Evolutionary conservation across 2,888 invertebrate genomes (phyloP).

Genomic region (Conistra vaccinii): DNA sequence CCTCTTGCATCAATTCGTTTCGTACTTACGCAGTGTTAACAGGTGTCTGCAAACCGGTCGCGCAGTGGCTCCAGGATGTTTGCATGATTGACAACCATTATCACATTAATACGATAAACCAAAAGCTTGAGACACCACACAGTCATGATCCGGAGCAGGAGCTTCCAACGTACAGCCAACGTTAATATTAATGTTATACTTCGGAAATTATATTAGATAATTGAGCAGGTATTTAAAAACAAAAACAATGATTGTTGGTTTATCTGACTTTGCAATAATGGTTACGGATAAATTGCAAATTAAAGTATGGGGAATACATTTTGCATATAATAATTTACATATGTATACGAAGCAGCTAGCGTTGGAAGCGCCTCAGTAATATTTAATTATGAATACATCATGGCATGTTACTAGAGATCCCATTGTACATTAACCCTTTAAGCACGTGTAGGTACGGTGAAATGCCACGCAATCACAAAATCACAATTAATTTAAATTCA

Average conservation of each 20-base stretch:
- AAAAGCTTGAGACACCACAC: constrained; percentile 83
- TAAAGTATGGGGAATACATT: constrained; percentile 52
- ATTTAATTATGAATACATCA: constrained; percentile 69
- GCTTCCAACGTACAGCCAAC: constrained; percentile 74
- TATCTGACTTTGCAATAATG: constrained; percentile 66
- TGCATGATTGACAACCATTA: constrained; percentile 91
- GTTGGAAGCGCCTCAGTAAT: constrained; percentile 73
- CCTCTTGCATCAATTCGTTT: constrained; percentile 85
- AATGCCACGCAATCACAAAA: constrained; percentile 61
- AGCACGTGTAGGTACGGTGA: constrained; percentile 72
- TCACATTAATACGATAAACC: constrained; percentile 89
- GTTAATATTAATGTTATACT: constrained; percentile 15
- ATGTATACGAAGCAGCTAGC: constrained; percentile 58
- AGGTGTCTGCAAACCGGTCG: constrained; percentile 85
- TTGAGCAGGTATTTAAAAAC: background rate
- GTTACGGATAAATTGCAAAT: constrained; percentile 60
- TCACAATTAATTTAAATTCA: constrained; percentile 29
- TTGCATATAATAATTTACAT: constrained; percentile 35
- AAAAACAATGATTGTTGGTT: constrained; percentile 55
- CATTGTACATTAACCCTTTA: constrained; percentile 68
- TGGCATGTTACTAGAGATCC: constrained; percentile 64
- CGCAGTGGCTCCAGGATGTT: constrained; percentile 86
- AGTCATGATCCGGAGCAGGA: constrained; percentile 73
- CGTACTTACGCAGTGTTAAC: constrained; percentile 86
- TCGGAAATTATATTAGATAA: background rate